Conservation (phyloP, 2,888 invertebrate genomes). For the Tyria jacobaeae region DNA sequence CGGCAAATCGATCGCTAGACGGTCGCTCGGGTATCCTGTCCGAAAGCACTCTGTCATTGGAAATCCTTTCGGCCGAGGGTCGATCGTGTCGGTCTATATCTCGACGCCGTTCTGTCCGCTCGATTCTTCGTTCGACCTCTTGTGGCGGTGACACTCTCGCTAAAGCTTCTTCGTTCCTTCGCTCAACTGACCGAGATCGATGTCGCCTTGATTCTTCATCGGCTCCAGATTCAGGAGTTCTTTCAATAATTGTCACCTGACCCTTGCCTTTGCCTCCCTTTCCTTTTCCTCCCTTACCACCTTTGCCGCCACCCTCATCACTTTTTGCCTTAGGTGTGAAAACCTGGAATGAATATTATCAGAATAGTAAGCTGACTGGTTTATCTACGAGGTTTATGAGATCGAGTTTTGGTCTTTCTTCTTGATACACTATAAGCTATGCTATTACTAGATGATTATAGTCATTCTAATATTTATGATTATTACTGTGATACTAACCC, state of each 20-base stretch:
- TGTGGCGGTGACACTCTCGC: slow-evolving; percentile 73
- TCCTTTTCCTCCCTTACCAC: slow-evolving; percentile 90
- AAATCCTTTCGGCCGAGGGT: slow-evolving; percentile 50
- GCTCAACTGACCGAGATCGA: slow-evolving; percentile 68
- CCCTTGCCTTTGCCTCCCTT: slow-evolving; percentile 91
- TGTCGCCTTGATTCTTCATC: slow-evolving; percentile 79
- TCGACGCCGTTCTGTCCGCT: slow-evolving; percentile 46
- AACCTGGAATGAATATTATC: slow-evolving; percentile 61
- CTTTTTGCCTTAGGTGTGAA: slow-evolving; percentile 85
- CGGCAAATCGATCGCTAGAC: slow-evolving; percentile 46
- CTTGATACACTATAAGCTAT: too few relatives aligned
- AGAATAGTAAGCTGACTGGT: not conserved
- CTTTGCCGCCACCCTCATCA: slow-evolving; percentile 90
- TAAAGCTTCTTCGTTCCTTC: slow-evolving; percentile 72
- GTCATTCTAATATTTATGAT: not conserved
- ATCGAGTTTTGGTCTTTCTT: too few relatives aligned
- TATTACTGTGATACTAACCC: slow-evolving; percentile 53
- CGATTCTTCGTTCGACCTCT: slow-evolving; percentile 52
- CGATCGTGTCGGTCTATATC: slow-evolving; percentile 61
- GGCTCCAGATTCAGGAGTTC: slow-evolving; percentile 72
- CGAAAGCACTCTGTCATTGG: slow-evolving; percentile 52
- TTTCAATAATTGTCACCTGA: slow-evolving; percentile 90
- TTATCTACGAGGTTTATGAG: too few relatives aligned
- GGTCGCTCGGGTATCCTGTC: slow-evolving; percentile 47
- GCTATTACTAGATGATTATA: not conserved